These are phyloP conservation scores for Etheostoma cragini DNA, from an alignment of 2,113 vertebrate species.

Conservation along the genomic window DNA sequence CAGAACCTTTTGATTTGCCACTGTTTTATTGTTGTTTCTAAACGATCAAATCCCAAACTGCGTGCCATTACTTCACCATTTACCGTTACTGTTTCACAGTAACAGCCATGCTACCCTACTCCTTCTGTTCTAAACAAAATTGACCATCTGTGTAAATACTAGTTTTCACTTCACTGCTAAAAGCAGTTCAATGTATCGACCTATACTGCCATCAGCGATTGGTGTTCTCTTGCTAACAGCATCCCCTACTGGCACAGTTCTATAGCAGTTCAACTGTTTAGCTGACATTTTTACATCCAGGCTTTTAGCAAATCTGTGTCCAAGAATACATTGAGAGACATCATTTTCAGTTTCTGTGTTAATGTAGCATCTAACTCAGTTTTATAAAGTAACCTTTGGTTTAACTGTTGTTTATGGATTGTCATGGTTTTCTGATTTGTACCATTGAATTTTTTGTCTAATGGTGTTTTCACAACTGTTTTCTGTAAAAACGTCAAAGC, in stretches of 20 bases:
- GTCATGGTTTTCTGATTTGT: not conserved
- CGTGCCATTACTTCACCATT: slow-evolving; percentile 43
- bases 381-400: not conserved
- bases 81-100: slow-evolving; percentile 40
- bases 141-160: slow-evolving; percentile 54
- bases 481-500: not conserved
- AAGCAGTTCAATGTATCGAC: not conserved
- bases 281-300: not conserved
- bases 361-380: not conserved
- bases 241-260: not conserved
- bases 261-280: not conserved
- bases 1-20: slow-evolving; percentile 3
- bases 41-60: slow-evolving; percentile 54
- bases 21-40: slow-evolving; percentile 23
- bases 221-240: not conserved
- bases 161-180: slow-evolving; percentile 42
- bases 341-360: not conserved
- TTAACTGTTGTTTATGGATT: not conserved
- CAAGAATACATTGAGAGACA: not conserved
- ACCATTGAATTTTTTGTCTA: not conserved
- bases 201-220: not conserved
- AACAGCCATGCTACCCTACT: slow-evolving; percentile 23
- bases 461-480: not conserved
- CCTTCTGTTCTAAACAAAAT: slow-evolving; percentile 57
- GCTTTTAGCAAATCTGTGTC: not conserved